phyloP scores from a whole-genome alignment of 2,888 invertebrate species.

The Bombylius discolor region DNA sequence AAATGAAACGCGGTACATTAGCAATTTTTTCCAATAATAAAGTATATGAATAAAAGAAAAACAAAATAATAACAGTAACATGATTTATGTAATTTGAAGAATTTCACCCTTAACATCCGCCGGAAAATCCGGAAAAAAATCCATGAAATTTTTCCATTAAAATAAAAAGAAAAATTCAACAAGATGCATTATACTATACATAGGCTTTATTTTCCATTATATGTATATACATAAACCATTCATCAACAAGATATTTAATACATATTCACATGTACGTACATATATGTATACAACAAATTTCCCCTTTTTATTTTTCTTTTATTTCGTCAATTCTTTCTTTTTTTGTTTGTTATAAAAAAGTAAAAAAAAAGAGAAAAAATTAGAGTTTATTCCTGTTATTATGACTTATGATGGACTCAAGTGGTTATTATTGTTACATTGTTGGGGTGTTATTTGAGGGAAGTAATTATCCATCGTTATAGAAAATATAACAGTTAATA shows the following conservation, averaged over 20 bases:
- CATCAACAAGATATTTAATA: too few species aligned
- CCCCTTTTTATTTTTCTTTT: too few species aligned
- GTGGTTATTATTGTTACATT: background rate
- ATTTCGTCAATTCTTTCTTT: too few species aligned
- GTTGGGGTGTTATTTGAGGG: background rate
- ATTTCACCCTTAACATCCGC: background rate
- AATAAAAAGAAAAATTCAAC: background rate
- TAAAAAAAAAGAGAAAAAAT: background rate
- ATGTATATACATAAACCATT: too few species aligned
- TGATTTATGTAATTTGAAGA: background rate
- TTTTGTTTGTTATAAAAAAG: background rate
- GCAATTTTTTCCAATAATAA: too few species aligned
- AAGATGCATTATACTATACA: too few species aligned
- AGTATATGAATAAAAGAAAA: too few species aligned
- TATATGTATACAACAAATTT: too few species aligned
- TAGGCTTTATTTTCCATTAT: too few species aligned
- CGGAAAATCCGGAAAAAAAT: constrained; percentile 1
- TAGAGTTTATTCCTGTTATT: background rate
- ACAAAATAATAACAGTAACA: too few species aligned
- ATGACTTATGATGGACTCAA: background rate
- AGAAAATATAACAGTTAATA: background rate
- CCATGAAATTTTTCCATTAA: background rate
- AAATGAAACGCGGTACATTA: too few species aligned
- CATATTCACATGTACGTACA: too few species aligned
- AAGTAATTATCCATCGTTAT: background rate